These are phyloP conservation scores for Hermodice carunculata DNA, from an alignment of 2,888 invertebrate genomes.

Conservation along the genomic window DNA sequence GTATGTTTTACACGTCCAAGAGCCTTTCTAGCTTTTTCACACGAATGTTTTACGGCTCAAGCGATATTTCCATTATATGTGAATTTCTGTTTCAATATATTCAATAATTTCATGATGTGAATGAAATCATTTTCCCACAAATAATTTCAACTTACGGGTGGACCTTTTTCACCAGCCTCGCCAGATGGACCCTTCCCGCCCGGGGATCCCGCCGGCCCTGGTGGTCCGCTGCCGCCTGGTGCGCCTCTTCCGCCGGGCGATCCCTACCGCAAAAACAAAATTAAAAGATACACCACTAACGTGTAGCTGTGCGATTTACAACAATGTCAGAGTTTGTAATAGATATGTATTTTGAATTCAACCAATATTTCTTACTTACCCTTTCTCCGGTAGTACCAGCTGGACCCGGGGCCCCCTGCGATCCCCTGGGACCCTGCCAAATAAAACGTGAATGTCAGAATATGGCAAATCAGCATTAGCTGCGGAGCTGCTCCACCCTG, in stretches of 20 bases:
- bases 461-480: not conserved
- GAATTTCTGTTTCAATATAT: no score
- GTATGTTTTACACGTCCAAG: no score
- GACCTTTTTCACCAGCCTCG: slow-evolving; percentile 29
- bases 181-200: slow-evolving; percentile 23
- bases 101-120: not conserved
- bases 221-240: slow-evolving; percentile 32
- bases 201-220: slow-evolving; percentile 27
- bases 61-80: no score
- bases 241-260: slow-evolving; percentile 30
- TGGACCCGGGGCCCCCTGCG: slow-evolving; percentile 32
- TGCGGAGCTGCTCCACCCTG: not conserved
- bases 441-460: not conserved
- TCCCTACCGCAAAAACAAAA: slow-evolving; percentile 16
- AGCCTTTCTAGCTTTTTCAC: no score
- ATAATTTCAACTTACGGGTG: no score
- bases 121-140: no score
- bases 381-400: slow-evolving; percentile 36
- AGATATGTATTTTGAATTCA: no score
- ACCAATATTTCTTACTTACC: no score
- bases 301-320: no score
- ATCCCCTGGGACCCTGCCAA: slow-evolving; percentile 17
- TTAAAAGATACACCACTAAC: no score
- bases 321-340: no score
- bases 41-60: no score